Evolutionary conservation across 1,140 invertebrate species (phyloP), one percentile per base, ranked within the genome.

Genomic region (Goniozus legneri): DNA sequence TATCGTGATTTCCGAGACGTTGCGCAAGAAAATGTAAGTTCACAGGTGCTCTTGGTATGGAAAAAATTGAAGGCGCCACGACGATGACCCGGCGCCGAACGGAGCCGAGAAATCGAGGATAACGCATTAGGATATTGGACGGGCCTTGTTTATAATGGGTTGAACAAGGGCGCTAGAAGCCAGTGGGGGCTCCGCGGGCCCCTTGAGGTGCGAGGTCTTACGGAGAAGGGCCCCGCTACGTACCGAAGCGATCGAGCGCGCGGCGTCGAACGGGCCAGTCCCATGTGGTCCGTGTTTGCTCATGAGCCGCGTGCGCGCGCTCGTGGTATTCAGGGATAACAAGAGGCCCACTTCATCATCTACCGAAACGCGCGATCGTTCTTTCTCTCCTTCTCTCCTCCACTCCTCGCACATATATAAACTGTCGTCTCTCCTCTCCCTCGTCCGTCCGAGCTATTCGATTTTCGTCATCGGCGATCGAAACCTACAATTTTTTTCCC

Each of bases 161-260:
- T 67, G 69, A 73, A 73, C 71, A 73, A 73, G 71, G 71, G 71
- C 71, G 71, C 68, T 72, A 73, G 67, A 72, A 69, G 65, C 56
- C 71, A 73, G 71, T 72, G 68, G 68, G 71, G 65, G 67, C 55
- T 60, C 63, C 10, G n/a, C n/a, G 51, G 65, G 53, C 67, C 71
- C 69, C 71, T 64, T 65, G 62, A 62, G 71, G 67, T 54, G 66
- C 60, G 60, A n/a, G 62, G 67, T 62, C 63, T 69, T 64, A 62
- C 60, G 58, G 64, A n/a, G n/a, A n/a, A n/a, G n/a, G 65, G 59
- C 62, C 65, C 54, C 59, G 55, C 58, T 56, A n/a, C n/a, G n/a
- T n/a, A n/a, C n/a, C n/a, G n/a, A n/a, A n/a, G n/a, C n/a, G n/a
- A 60, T 13, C 30, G 47, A 56, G 47, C 58, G 50, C 61, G 42